Evolutionary conservation across 1,140 invertebrate species (phyloP).

Genomic region (Drosophila obscura): DNA sequence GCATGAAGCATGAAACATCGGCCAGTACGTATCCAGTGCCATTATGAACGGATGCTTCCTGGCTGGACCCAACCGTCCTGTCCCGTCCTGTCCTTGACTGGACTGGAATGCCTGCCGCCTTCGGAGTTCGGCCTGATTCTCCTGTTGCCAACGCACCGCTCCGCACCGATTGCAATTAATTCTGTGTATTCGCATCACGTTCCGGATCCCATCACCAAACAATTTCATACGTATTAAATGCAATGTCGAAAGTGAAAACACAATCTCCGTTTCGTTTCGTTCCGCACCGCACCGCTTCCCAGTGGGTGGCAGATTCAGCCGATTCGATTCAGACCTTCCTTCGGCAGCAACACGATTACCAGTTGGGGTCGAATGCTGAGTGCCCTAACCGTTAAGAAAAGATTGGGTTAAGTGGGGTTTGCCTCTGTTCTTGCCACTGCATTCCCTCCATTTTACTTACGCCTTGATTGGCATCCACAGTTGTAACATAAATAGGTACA

Average conservation of each 20-base stretch:
- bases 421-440: too few relatives aligned
- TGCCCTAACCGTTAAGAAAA: too few relatives aligned
- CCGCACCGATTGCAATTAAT: constrained; percentile 70
- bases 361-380: not conserved
- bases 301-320: too few relatives aligned
- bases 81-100: not conserved
- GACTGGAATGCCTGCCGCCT: not conserved
- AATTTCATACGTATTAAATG: constrained; percentile 82
- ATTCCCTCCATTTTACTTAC: too few relatives aligned
- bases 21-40: too few relatives aligned
- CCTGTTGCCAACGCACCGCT: constrained; percentile 33
- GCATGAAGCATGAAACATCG: not conserved
- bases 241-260: constrained; percentile 75
- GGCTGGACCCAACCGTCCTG: not conserved
- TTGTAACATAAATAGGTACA: too few relatives aligned
- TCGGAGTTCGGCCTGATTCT: constrained; percentile 34
- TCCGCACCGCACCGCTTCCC: not conserved
- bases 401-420: too few relatives aligned
- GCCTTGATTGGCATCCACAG: too few relatives aligned
- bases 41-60: too few relatives aligned
- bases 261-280: constrained; percentile 21
- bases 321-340: constrained; percentile 6
- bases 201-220: constrained; percentile 76
- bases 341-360: not conserved
- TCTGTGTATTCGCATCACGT: constrained; percentile 77